A percentile compares a stretch with the other conserved stretches of the same genome.
phyloP scores from a whole-genome alignment of 2,888 invertebrate species.

The Flexamia atlantica region DNA sequence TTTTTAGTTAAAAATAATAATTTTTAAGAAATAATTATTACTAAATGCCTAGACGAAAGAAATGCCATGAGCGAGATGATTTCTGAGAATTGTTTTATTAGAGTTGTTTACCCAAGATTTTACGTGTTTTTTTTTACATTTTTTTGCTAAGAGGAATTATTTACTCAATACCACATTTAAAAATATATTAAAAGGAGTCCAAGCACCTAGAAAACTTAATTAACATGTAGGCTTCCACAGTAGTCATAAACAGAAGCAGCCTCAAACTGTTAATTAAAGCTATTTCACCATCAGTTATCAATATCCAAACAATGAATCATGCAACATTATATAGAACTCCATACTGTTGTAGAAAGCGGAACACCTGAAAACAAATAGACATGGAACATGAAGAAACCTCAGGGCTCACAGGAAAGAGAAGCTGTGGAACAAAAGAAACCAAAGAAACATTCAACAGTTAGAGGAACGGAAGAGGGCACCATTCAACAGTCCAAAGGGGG shows the following conservation, averaged over 20 bases:
- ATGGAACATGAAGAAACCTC: constrained; percentile 22
- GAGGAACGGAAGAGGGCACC: constrained; percentile 28
- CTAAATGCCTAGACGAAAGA: too few species aligned
- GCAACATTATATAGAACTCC: constrained; percentile 14
- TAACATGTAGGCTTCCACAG: too few species aligned
- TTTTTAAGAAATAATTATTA: too few species aligned
- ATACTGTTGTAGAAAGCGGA: constrained; percentile 15
- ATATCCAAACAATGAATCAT: constrained; percentile 9
- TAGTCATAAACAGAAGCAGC: too few species aligned
- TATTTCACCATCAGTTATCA: neutral
- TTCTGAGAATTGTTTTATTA: too few species aligned
- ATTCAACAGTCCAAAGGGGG: constrained; percentile 33
- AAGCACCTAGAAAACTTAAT: neutral
- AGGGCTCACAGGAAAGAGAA: neutral
- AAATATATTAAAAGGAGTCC: neutral
- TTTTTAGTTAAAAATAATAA: too few species aligned
- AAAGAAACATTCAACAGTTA: constrained; percentile 3
- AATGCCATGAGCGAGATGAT: too few species aligned
- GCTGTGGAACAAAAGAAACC: neutral
- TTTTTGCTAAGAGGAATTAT: neutral
- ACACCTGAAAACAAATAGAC: constrained; percentile 48
- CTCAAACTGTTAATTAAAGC: neutral
- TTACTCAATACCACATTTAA: neutral
- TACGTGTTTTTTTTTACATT: neutral
- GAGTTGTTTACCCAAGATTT: constrained; percentile 4